phyloP scores from a whole-genome alignment of 2,113 vertebrate genomes.

The Pandion haliaetus region DNA sequence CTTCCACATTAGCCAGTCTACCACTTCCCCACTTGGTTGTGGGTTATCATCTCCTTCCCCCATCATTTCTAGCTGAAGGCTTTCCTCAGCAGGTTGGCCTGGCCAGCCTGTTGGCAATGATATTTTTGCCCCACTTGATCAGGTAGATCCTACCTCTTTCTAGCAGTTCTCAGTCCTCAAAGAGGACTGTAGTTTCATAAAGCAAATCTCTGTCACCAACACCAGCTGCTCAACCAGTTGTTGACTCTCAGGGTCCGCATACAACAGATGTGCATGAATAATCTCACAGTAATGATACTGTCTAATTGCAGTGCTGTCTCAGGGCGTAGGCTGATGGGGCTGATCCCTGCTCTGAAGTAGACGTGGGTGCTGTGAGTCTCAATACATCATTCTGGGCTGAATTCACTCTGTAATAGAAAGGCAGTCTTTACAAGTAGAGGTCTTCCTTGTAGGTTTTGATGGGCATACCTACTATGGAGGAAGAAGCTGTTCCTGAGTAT shows the following conservation, averaged over 20 bases:
- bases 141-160: neutral
- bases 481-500: neutral
- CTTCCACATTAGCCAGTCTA: neutral
- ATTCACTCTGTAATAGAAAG: neutral
- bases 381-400: neutral
- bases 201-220: neutral
- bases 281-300: neutral
- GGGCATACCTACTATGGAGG: neutral
- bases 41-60: neutral
- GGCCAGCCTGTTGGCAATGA: neutral
- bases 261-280: neutral
- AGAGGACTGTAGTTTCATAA: neutral
- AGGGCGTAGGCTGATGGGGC: neutral
- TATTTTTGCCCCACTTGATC: neutral
- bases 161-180: neutral
- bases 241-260: neutral
- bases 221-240: constrained; percentile 13
- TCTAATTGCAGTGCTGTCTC: neutral
- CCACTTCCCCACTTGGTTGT: neutral
- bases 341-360: neutral
- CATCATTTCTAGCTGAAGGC: neutral
- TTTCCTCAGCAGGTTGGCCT: neutral
- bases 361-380: neutral
- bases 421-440: neutral
- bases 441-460: neutral